Percentiles rank a stretch among this genome's conserved stretches.
Evolutionary conservation across 2,797 vertebrate genomes (phyloP).

Genomic region (Notoglanidium macrostoma): DNA sequence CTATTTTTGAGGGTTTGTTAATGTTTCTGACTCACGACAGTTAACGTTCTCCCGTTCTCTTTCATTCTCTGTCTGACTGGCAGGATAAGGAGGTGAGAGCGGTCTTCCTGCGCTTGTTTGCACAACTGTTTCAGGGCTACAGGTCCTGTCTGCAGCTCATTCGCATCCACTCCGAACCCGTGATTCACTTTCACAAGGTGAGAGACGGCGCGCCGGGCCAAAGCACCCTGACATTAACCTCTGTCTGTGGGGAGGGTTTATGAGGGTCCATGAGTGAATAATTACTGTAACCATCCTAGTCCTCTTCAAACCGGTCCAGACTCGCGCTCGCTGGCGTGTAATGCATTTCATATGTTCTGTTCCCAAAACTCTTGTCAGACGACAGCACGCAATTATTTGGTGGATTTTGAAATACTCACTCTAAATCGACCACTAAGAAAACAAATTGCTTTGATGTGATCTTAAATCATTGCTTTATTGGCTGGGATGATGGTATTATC

Average conservation of each 20-base stretch:
- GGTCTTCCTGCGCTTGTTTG: slow-evolving; percentile 95
- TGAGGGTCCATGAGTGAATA: slow-evolving; percentile 20
- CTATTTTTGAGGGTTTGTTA: slow-evolving; percentile 52
- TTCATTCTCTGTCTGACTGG: slow-evolving; percentile 45
- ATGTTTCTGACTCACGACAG: slow-evolving; percentile 40
- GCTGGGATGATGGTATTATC: background rate
- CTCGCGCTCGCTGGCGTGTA: background rate
- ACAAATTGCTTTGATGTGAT: background rate
- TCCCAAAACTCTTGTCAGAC: background rate
- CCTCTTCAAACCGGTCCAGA: slow-evolving; percentile 39
- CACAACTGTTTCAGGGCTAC: slow-evolving; percentile 98
- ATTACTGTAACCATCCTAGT: slow-evolving; percentile 40
- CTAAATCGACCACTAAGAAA: too few relatives aligned
- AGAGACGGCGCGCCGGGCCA: slow-evolving; percentile 49
- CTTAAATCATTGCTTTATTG: background rate
- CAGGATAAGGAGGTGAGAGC: slow-evolving; percentile 98
- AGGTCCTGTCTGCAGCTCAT: slow-evolving; percentile 97
- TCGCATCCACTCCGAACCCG: slow-evolving; percentile 94
- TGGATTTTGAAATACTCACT: background rate
- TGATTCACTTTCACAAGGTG: slow-evolving; percentile 99
- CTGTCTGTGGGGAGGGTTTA: slow-evolving; percentile 14
- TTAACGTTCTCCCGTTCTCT: slow-evolving; percentile 13
- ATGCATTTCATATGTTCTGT: background rate
- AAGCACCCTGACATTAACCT: slow-evolving; percentile 41
- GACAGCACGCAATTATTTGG: background rate